A percentile compares a stretch with the other conserved stretches of the same genome.
phyloP scores from a whole-genome alignment of 2,113 vertebrate genomes.

The Semicossyphus pulcher region DNA sequence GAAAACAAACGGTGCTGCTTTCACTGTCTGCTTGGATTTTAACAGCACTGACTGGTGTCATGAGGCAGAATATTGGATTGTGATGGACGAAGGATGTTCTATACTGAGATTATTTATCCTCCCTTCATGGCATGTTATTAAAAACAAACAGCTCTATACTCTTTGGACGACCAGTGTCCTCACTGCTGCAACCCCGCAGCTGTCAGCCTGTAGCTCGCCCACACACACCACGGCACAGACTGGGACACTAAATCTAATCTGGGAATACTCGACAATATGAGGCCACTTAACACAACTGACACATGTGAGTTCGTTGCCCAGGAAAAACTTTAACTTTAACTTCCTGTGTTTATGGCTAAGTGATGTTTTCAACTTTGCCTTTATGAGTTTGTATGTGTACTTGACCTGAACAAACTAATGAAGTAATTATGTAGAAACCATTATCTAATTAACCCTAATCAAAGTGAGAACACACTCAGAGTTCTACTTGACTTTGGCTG shows the following conservation, averaged over 20 bases:
- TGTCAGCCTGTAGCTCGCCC: conserved; percentile 13
- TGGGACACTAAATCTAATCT: conserved; percentile 29
- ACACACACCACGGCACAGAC: conserved; percentile 3
- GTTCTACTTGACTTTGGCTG: no score
- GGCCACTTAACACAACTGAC: conserved; percentile 30
- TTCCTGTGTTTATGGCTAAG: no score
- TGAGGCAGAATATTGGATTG: conserved; percentile 29
- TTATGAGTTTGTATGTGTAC: no score
- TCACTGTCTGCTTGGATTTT: no score
- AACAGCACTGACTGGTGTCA: conserved; percentile 13
- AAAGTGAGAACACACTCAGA: no score
- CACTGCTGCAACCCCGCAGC: no score
- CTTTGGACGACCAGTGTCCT: conserved; percentile 46
- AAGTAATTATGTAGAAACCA: no score
- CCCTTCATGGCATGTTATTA: conserved; percentile 71
- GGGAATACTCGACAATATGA: conserved; percentile 38
- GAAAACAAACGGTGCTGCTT: no score
- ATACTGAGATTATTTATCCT: conserved; percentile 61
- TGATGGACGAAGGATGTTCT: conserved; percentile 35
- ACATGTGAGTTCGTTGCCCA: not conserved
- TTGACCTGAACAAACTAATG: no score
- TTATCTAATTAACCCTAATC: no score
- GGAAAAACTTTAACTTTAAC: no score
- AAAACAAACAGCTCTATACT: conserved; percentile 75
- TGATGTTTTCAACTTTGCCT: not conserved